Evolutionary conservation across 1,140 invertebrate species (phyloP).

Genomic region (Drosophila malerkotliana): DNA sequence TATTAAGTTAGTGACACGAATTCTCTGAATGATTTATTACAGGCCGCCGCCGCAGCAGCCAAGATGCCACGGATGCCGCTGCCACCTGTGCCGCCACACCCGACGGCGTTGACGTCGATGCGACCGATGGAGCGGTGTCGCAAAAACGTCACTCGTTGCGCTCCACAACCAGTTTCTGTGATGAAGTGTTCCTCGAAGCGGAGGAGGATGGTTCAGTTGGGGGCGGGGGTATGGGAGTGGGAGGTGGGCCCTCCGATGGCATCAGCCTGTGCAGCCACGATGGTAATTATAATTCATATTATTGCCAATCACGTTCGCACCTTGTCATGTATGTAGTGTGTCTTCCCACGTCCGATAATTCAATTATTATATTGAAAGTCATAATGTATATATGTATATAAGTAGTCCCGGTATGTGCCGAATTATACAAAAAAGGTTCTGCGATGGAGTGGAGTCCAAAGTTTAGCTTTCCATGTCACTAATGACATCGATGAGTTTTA

Average conservation of each 20-base stretch:
- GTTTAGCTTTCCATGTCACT: background rate
- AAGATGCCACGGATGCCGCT: conserved; percentile 56
- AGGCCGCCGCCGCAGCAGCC: conserved; percentile 61
- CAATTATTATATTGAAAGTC: background rate
- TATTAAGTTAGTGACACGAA: conserved; percentile 26
- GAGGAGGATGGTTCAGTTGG: conserved; percentile 23
- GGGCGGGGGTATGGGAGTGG: conserved; percentile 28
- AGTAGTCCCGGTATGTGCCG: background rate
- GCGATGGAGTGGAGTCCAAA: background rate
- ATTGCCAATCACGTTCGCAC: conserved; percentile 31
- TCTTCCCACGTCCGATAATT: background rate
- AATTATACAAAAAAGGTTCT: background rate
- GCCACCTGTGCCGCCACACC: conserved; percentile 29
- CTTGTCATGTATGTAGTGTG: background rate
- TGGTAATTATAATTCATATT: conserved; percentile 54
- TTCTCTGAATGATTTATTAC: conserved; percentile 43
- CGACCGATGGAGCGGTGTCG: conserved; percentile 35
- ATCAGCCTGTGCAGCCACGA: conserved; percentile 66
- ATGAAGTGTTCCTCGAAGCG: conserved; percentile 75
- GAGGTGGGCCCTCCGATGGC: conserved; percentile 51
- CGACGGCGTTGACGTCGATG: conserved; percentile 47
- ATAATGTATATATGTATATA: no score
- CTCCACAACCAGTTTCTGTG: conserved; percentile 82
- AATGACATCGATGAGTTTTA: no score
- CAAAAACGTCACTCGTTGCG: conserved; percentile 76